These are phyloP conservation scores for Acrocephalus kingi DNA, from an alignment of 2,113 vertebrate genomes.

Conservation along the genomic window DNA sequence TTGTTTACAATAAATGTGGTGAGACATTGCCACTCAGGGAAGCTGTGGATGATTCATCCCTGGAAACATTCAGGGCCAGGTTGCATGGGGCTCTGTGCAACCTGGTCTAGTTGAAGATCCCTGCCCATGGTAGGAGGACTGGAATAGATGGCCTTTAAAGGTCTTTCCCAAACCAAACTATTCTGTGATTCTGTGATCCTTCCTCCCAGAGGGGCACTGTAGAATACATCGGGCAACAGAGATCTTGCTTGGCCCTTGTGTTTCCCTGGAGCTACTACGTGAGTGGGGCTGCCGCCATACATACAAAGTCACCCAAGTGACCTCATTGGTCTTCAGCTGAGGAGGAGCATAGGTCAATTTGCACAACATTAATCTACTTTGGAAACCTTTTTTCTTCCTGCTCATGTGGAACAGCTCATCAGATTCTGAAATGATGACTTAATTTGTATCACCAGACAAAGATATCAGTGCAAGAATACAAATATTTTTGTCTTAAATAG, in stretches of 20 bases:
- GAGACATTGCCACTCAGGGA: not conserved
- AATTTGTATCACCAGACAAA: not conserved
- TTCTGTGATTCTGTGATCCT: not conserved
- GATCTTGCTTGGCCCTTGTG: not conserved
- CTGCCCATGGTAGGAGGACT: not conserved
- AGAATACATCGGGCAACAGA: not conserved
- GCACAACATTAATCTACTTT: not conserved
- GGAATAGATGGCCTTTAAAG: not conserved
- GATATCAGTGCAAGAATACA: not conserved
- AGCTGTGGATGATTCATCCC: not conserved
- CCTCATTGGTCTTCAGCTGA: not conserved
- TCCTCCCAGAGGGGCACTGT: not conserved
- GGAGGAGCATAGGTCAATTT: not conserved
- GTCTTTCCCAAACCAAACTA: not conserved
- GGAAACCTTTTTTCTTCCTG: not conserved
- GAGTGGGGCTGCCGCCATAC: rapidly evolving
- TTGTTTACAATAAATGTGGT: not conserved
- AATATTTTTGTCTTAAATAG: not conserved
- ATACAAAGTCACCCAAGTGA: not conserved
- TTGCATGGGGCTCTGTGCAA: not conserved
- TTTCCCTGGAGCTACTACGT: not conserved
- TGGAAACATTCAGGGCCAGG: not conserved
- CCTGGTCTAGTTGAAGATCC: not conserved
- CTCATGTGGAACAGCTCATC: not conserved
- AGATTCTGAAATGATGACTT: not conserved